phyloP scores from a whole-genome alignment of 2,113 vertebrate species.

The Cepphus grylle region DNA sequence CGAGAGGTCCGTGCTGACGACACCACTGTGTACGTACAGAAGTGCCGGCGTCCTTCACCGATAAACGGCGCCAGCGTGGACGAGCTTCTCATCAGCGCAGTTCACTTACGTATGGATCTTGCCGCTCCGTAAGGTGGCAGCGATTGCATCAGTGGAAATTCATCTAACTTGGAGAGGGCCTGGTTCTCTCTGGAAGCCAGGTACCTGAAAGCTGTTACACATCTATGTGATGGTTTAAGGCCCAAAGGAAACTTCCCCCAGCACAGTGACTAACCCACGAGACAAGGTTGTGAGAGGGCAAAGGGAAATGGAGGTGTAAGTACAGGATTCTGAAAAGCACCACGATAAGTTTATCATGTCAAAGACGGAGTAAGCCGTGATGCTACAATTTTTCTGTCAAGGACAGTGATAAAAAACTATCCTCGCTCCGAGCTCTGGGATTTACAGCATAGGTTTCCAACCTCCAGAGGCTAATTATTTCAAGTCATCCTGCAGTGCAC shows the following conservation, averaged over 20 bases:
- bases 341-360: slow-evolving; percentile 41
- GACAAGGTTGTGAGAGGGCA: neutral
- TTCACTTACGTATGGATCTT: neutral
- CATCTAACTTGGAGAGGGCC: neutral
- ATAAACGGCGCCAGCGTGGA: neutral
- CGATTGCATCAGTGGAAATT: neutral
- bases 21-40: neutral
- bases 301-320: neutral
- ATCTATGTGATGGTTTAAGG: neutral
- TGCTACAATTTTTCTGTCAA: slow-evolving; percentile 62
- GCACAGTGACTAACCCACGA: neutral
- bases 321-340: neutral
- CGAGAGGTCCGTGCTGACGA: neutral
- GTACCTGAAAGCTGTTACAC: neutral
- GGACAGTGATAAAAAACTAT: slow-evolving; percentile 45
- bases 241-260: neutral
- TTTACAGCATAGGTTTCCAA: slow-evolving; percentile 59
- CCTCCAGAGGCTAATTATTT: slow-evolving; percentile 73
- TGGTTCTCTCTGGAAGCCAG: neutral
- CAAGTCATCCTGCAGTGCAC: slow-evolving; percentile 62
- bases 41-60: neutral
- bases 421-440: slow-evolving; percentile 42
- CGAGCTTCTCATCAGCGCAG: neutral
- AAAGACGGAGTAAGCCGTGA: slow-evolving; percentile 21
- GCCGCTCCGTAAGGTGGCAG: neutral